phyloP scores from a whole-genome alignment of 2,113 vertebrate genomes.

The Arvicanthis niloticus region DNA sequence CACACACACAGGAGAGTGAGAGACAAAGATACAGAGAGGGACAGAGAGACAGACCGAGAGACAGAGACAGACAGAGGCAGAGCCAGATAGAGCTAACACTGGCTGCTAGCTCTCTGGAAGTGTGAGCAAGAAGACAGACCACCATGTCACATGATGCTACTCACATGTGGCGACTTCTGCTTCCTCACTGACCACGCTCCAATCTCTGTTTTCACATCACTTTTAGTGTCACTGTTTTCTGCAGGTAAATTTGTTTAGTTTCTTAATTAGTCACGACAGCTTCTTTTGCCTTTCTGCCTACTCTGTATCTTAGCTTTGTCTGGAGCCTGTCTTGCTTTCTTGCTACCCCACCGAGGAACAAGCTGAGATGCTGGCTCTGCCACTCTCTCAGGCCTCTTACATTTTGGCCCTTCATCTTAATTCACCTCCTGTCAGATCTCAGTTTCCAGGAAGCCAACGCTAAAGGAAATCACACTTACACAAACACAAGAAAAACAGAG shows the following conservation, averaged over 20 bases:
- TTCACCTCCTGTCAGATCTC: slow-evolving; percentile 19
- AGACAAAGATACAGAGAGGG: background rate
- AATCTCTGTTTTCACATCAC: background rate
- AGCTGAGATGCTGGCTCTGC: background rate
- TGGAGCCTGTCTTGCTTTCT: background rate
- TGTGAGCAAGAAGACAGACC: background rate
- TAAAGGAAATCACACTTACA: slow-evolving; percentile 38
- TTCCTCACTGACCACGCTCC: background rate
- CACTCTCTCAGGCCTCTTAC: background rate
- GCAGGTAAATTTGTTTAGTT: background rate
- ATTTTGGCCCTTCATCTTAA: background rate
- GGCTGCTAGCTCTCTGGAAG: background rate
- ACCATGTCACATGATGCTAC: background rate
- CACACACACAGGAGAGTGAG: background rate
- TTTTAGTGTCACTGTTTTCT: slow-evolving; percentile 1
- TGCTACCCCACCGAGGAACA: background rate
- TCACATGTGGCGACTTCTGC: background rate
- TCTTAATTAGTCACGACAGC: background rate
- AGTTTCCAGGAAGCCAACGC: slow-evolving; percentile 48
- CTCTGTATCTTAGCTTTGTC: background rate
- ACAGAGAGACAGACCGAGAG: background rate
- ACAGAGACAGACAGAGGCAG: background rate
- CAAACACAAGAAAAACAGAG: slow-evolving; percentile 58
- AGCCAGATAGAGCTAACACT: background rate
- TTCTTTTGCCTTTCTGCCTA: background rate